Conservation (phyloP, 2,888 invertebrate species). For the Cephus pygmeus region DNA sequence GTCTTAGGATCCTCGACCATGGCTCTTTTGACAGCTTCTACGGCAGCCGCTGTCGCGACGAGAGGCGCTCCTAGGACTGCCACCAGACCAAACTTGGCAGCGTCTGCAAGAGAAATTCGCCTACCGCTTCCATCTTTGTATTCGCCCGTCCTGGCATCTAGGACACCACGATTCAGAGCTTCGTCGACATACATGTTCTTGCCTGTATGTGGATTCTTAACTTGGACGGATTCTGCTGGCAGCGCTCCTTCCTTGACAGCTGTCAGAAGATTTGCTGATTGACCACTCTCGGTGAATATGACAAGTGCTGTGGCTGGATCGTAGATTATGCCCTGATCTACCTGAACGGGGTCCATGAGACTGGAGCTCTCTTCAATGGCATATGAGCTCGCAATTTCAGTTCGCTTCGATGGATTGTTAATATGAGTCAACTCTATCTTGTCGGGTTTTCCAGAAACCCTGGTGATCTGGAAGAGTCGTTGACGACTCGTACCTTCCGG, state of each 20-base stretch:
- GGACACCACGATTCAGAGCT: constrained; percentile 80
- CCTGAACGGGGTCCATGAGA: constrained; percentile 77
- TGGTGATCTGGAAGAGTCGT: constrained; percentile 78
- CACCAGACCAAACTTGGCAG: constrained; percentile 82
- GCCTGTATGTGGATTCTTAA: constrained; percentile 78
- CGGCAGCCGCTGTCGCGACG: constrained; percentile 76
- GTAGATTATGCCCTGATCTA: constrained; percentile 79
- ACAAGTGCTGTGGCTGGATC: constrained; percentile 82
- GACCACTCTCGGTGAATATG: constrained; percentile 77
- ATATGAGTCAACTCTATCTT: constrained; percentile 76
- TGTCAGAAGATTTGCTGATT: constrained; percentile 77
- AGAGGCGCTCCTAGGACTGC: constrained; percentile 81
- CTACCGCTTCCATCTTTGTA: constrained; percentile 76
- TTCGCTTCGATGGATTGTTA: constrained; percentile 62
- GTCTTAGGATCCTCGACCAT: constrained; percentile 84
- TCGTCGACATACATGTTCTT: constrained; percentile 76
- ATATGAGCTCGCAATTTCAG: constrained; percentile 66
- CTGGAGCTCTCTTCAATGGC: constrained; percentile 57
- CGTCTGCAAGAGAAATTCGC: constrained; percentile 77
- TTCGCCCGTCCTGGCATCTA: constrained; percentile 78
- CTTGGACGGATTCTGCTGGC: constrained; percentile 75
- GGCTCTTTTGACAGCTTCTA: constrained; percentile 72
- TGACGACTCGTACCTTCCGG: constrained; percentile 70
- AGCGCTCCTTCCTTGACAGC: constrained; percentile 83
- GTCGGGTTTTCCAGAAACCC: constrained; percentile 77